These are phyloP conservation scores for Microtus pennsylvanicus DNA, from an alignment of 2,113 vertebrate species.

Conservation along the genomic window DNA sequence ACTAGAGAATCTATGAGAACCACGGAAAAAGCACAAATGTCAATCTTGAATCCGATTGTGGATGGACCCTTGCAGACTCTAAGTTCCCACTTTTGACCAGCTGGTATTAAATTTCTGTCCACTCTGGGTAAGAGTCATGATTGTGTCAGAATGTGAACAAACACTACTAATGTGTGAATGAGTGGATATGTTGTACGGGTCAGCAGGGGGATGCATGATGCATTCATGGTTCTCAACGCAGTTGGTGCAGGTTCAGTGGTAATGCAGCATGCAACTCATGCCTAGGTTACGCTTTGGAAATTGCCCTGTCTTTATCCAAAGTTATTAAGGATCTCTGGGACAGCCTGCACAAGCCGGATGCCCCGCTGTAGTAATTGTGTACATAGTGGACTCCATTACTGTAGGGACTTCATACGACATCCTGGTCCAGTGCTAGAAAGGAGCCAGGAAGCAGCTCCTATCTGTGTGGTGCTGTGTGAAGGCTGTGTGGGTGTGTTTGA, in stretches of 20 bases:
- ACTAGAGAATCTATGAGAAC: fast-evolving
- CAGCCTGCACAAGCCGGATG: neutral
- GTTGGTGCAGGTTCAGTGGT: slow-evolving; percentile 36
- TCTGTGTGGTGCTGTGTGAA: neutral
- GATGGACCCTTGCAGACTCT: too few relatives aligned
- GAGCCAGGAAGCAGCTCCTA: neutral
- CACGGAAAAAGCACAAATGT: neutral
- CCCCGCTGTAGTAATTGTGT: neutral
- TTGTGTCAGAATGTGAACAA: too few relatives aligned
- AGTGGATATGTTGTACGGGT: neutral
- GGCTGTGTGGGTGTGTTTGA: neutral
- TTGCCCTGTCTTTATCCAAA: neutral
- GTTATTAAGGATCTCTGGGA: neutral
- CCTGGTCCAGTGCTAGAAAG: neutral
- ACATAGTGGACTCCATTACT: neutral
- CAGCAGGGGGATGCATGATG: neutral
- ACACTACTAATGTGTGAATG: too few relatives aligned
- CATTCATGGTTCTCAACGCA: slow-evolving; percentile 1
- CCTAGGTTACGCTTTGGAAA: neutral
- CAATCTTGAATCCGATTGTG: too few relatives aligned
- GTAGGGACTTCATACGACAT: neutral
- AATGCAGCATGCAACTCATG: neutral
- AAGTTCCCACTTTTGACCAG: too few relatives aligned
- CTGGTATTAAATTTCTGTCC: too few relatives aligned
- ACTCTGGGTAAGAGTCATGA: too few relatives aligned